phyloP scores from a whole-genome alignment of 2,888 invertebrate species.

The Pseudococcus longispinus region DNA sequence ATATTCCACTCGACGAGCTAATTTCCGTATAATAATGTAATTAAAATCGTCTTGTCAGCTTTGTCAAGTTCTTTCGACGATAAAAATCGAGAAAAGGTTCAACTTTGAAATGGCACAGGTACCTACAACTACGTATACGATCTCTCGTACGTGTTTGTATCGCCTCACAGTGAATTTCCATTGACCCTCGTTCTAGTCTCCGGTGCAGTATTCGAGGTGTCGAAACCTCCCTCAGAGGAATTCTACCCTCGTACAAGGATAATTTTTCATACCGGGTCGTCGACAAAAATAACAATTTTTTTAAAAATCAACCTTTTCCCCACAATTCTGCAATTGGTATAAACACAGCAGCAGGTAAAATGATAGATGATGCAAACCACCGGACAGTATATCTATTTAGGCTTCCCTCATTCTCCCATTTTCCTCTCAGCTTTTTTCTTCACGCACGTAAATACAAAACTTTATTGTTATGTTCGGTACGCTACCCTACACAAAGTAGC shows the following conservation, averaged over 20 bases:
- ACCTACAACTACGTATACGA: not conserved
- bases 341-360: not conserved
- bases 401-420: not conserved
- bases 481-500: not conserved
- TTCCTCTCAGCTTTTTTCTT: not conserved
- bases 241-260: not conserved
- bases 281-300: conserved; percentile 28
- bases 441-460: not conserved
- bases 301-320: conserved; percentile 10
- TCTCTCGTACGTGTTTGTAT: not conserved
- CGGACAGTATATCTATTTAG: not conserved
- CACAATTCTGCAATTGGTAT: not conserved
- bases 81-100: not conserved
- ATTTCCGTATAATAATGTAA: not conserved
- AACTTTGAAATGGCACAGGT: no score
- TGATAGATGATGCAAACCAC: not conserved
- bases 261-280: conserved; percentile 6
- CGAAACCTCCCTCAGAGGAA: not conserved
- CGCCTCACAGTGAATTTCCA: not conserved
- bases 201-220: not conserved
- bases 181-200: not conserved
- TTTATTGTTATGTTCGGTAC: not conserved
- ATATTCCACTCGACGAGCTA: not conserved
- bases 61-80: not conserved
- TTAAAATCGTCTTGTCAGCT: not conserved